Base-by-base conservation (phyloP, 1,140 invertebrate genomes). In the Octopus sinensis region DNA sequence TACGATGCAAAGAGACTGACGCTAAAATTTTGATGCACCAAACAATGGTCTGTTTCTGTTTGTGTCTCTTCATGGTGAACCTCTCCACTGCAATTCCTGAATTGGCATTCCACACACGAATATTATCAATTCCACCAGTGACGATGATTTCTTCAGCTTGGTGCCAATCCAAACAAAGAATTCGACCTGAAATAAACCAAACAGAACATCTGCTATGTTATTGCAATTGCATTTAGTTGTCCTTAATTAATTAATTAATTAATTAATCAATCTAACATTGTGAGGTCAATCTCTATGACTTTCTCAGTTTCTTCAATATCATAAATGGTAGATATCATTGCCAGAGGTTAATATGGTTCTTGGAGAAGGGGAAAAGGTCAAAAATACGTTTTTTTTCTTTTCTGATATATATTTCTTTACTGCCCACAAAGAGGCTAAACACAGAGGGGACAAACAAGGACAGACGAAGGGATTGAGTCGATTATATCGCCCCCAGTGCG, bases 81-180 rank as follows among this genome's bases (percentile, higher is more conserved):
- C 94, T 93, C 86, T 96, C 95, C 82, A 96, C 91, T 1, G 95
- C 96, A 89, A 95, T 95, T 3, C 96, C 96, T 54, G 94, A 94
- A 54, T 93, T 90, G 0, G 95, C 94, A 92, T 95, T 94, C 96
- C 96, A 98, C 54, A 98, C 93, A 85, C 96, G 93, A 51, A 98
- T 93, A 62, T 94, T 94, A 88, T 97, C 94, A 7, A 94, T 88
- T 4, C 96, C 96, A 3, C 96, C 96, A 84, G 95, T 96, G 4
- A 95, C 94, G 79, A 98, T 93, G 85, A 94, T 93, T 82, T 94
- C 92, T 62, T 95, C 96, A 53, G 92, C 92, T 43, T 92, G 91
- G 87, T 96, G 94, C 94, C 96, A 98, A 87, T 95, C 95, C 43
- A 97, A 92, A 84, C 95, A 96, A 53, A 98, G 90, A 82, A 98